Percentiles rank a stretch among this genome's conserved stretches.
Evolutionary conservation across 2,797 vertebrate genomes (phyloP).

Genomic region (Onychomys arenicola): DNA sequence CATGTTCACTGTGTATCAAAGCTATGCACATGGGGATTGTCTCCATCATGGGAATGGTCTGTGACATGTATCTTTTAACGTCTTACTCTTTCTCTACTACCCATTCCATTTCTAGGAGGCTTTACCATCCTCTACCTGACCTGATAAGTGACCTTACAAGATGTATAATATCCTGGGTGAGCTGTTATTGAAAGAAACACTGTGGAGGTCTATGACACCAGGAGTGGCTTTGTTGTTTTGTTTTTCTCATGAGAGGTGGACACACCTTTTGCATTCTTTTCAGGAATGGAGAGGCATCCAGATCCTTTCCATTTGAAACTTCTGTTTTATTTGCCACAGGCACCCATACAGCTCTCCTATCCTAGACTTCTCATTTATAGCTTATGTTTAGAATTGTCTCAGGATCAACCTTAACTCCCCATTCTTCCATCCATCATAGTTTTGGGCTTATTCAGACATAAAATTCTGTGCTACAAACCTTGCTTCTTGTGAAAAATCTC

Average conservation of each 20-base stretch:
- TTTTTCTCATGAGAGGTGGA: not conserved
- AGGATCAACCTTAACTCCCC: not conserved
- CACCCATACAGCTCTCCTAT: not conserved
- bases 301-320: not conserved
- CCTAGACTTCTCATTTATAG: not conserved
- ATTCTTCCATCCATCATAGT: not conserved
- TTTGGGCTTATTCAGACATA: conserved; percentile 27
- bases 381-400: not conserved
- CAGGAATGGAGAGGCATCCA: not conserved
- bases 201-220: not conserved
- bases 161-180: not conserved
- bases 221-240: not conserved
- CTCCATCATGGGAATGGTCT: not conserved
- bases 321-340: not conserved
- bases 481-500: not conserved
- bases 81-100: not conserved
- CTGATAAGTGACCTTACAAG: not conserved
- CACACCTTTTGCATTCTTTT: not conserved
- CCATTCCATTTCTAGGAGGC: not conserved
- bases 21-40: not conserved
- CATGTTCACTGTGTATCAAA: not conserved
- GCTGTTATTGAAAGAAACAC: not conserved
- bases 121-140: not conserved
- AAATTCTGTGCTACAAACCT: conserved; percentile 31
- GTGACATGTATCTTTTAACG: not conserved